Evolutionary conservation across 2,797 vertebrate genomes (phyloP), one percentile per base, ranked within the genome.

Genomic region (Galaxias olidus): DNA sequence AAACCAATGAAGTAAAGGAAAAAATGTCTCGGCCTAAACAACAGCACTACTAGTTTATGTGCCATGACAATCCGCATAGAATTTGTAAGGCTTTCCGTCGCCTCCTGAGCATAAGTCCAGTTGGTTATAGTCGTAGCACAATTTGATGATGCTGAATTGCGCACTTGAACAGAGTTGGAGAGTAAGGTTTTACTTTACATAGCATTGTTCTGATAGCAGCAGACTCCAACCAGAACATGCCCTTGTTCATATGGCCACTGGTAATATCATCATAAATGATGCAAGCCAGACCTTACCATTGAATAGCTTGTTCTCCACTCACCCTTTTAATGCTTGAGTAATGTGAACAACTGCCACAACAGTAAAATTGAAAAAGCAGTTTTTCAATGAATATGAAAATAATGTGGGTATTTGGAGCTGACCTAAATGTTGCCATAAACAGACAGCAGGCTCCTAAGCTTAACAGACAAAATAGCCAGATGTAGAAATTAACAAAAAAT

Each of bases 301-400:
- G 43, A 64, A 54, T 64, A 64, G 43, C 44, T 55, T 54, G 42
- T 55, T 64, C 55, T 55, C 52, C 62, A 55, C 62, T 64, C 6
- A 11, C 14, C 20, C 60, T 53, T 64, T 55, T 64, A 64, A 64
- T 55, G 62, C 10, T 51, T 47, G 42, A 46, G 44, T 43, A 64
- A 55, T 55, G 62, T 55, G 51, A 52, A 64, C 8, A 12, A 46
- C 40, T 18, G 52, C 62, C 62, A 64, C 54, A 54, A 12, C 15
- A 59, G 45, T 48, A 8, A 19, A 14, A 49, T 19, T 17, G 20
- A 63, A 63, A 43, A 18, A 64, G 62, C 47, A 45, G 14, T 46
- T 44, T 20, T 30, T n/a, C 10, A 40, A 14, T 14, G 51, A 64
- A 64, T 55, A 45, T 30, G 19, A 64, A 20, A 3, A 40, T 12